Evolutionary conservation across 35 echinoderm and acorn worm genomes (phyloP).

Genomic region (Apostichopus californicus): DNA sequence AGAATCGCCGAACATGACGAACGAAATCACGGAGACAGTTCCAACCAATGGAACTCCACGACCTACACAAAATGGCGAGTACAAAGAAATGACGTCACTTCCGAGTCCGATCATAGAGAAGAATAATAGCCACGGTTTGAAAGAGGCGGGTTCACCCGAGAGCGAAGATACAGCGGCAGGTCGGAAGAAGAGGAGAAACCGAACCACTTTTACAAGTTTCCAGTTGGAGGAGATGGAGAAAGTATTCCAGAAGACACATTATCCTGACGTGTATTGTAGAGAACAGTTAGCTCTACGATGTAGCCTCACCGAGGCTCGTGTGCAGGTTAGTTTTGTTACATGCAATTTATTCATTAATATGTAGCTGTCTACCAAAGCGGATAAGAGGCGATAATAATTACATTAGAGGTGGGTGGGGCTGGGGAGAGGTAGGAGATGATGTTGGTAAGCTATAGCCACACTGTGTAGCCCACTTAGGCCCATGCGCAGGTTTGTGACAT

Average conservation of each 20-base stretch:
- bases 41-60: background rate
- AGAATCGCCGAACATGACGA: constrained; percentile 5
- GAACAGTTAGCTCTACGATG: constrained; percentile 91
- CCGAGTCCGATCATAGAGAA: constrained; percentile 48
- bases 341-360: too few species aligned
- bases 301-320: constrained; percentile 90
- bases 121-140: constrained; percentile 46
- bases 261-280: constrained; percentile 94
- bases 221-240: constrained; percentile 99
- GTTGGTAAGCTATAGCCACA: too few species aligned
- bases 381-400: too few species aligned
- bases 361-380: too few species aligned
- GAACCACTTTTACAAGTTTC: constrained; percentile 96
- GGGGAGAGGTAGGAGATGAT: too few species aligned
- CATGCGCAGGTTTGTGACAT: too few species aligned
- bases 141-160: constrained; percentile 50
- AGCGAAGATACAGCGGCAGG: constrained; percentile 68
- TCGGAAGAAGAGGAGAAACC: constrained; percentile 90
- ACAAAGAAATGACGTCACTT: constrained; percentile 62
- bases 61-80: constrained; percentile 31
- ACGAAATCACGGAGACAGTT: constrained; percentile 19
- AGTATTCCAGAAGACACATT: constrained; percentile 98
- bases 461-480: too few species aligned
- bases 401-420: too few species aligned
- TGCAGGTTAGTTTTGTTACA: constrained; percentile 72